Evolutionary conservation across 2,888 invertebrate genomes (phyloP), one percentile per base, ranked within the genome.

Genomic region (Drosophila algonquin): DNA sequence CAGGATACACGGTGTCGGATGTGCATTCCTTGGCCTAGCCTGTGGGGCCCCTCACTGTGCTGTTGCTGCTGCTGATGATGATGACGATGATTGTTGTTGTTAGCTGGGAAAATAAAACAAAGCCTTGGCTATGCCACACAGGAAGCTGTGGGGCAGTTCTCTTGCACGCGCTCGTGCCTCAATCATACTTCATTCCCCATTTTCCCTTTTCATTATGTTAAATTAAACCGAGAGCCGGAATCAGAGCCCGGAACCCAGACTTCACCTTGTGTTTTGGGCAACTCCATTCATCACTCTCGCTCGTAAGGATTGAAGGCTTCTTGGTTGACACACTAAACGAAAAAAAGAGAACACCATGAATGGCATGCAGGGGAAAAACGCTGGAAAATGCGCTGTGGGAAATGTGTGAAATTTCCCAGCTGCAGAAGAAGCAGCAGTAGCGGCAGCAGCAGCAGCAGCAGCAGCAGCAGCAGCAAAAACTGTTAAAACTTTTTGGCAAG

Each of bases 371-470:
- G 45, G 48, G 73, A 73, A 72, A 80, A 80, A 71, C 79, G 70
- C 75, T 63, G 67, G 72, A 74, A 73, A 77, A 73, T 76, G 72
- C 82, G 89, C 88, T 81, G 75, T 80, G 86, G 89, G 88, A 87
- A 86, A 81, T 86, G 85, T 89, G 88, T 73, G 80, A 85, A 86
- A 85, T 81, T 79, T 85, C 69, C 76, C 85, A 86, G 89, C 89
- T 87, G 88, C 79, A 80, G 58, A 48, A 18, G 30, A 32, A 47
- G 24, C 48, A 50, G 18, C 4, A 27, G 27, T 45, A 51, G 16
- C 3, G 4, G 24, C 24, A 27, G 27, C 47, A 27, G 6, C 47
- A 27, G 27, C 47, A 27, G 6, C 47, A 51, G 18, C 3, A 24
- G 24, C 24, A 27, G 27, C 47, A 51, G 16, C 63, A 18, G 18